Conservation (phyloP, 2,113 vertebrate species). For the Catharus bicknelli region DNA sequence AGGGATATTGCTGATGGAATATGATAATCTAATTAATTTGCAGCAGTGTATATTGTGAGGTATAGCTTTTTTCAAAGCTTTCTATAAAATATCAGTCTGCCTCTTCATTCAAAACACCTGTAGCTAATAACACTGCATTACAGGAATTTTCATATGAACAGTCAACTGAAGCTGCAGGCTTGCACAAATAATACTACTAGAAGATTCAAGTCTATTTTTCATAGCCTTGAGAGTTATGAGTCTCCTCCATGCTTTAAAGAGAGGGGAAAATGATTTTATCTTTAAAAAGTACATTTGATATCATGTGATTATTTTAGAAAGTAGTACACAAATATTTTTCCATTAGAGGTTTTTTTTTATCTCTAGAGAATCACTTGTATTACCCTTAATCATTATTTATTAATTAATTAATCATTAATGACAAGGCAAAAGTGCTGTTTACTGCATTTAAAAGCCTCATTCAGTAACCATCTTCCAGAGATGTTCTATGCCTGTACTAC, state of each 20-base stretch:
- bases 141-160: not conserved
- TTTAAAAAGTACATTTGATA: not conserved
- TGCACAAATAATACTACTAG: not conserved
- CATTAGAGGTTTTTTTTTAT: not conserved
- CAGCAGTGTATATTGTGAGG: not conserved
- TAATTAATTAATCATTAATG: not conserved
- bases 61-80: not conserved
- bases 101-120: not conserved
- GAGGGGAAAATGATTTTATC: not conserved
- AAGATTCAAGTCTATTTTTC: not conserved
- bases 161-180: not conserved
- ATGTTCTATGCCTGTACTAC: not conserved
- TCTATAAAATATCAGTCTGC: not conserved
- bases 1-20: not conserved
- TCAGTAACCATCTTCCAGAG: not conserved
- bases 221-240: not conserved
- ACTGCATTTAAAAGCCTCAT: not conserved
- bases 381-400: not conserved
- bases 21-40: conserved; percentile 21
- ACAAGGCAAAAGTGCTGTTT: not conserved
- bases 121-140: not conserved
- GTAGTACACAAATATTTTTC: not conserved
- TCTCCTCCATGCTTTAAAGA: not conserved
- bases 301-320: not conserved
- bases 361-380: not conserved